Evolutionary conservation across 2,113 vertebrate species (phyloP).

Genomic region (Vulpes ferrilata): DNA sequence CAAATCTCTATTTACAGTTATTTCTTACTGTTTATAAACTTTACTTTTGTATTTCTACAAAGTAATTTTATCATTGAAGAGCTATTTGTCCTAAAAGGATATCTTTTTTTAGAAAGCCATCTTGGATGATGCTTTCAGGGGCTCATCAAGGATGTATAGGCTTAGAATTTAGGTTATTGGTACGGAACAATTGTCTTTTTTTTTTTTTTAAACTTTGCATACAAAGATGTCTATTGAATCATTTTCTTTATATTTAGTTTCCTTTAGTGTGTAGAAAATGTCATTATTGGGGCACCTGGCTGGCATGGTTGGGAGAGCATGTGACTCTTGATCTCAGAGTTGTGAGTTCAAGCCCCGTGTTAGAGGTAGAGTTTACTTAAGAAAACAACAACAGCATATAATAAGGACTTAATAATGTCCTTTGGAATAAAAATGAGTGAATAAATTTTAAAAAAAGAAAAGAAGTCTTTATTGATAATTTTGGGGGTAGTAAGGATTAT

Average conservation of each 20-base stretch:
- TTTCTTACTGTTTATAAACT: background rate
- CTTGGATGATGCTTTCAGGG: background rate
- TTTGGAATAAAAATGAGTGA: background rate
- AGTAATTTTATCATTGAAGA: slow-evolving; percentile 2
- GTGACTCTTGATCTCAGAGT: background rate
- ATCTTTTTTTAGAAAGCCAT: slow-evolving; percentile 1
- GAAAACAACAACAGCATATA: background rate
- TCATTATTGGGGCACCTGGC: background rate
- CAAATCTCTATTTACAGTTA: background rate
- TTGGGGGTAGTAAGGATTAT: background rate
- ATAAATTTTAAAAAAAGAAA: background rate
- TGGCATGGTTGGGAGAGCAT: background rate
- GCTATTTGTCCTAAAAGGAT: background rate
- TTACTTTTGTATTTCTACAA: background rate
- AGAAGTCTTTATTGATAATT: background rate
- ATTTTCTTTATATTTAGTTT: slow-evolving; percentile 28
- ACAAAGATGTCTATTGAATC: background rate
- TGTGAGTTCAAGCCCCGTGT: background rate
- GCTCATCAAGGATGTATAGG: background rate
- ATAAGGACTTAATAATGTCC: background rate
- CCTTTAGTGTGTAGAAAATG: background rate
- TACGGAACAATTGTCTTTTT: background rate
- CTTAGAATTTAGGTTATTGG: background rate
- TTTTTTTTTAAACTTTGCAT: background rate
- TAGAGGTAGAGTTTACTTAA: background rate